These are phyloP conservation scores for Cinara cedri DNA, from an alignment of 2,888 invertebrate species.

Conservation along the genomic window DNA sequence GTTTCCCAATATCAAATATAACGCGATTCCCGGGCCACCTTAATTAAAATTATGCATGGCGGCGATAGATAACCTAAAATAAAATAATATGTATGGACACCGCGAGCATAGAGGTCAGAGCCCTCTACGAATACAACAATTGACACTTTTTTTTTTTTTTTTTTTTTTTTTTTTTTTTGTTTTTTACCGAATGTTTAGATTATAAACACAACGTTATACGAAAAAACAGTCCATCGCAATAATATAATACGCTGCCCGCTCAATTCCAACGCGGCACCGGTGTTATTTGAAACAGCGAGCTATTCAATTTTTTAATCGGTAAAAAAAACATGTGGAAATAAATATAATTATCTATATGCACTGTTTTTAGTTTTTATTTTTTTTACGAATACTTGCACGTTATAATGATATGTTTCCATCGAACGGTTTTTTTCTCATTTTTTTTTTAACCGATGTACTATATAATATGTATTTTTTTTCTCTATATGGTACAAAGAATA, in stretches of 20 bases:
- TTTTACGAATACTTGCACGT: neutral
- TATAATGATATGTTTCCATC: neutral
- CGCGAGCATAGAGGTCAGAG: conserved; percentile 30
- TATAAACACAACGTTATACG: neutral
- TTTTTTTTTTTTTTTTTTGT: conserved; percentile 23
- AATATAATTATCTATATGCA: neutral
- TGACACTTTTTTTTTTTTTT: conserved; percentile 27
- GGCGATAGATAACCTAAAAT: conserved; percentile 13
- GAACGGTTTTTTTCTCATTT: neutral
- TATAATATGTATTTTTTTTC: too few species aligned
- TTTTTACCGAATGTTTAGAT: neutral
- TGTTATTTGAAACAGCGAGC: neutral
- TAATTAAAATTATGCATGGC: conserved; percentile 47
- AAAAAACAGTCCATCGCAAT: neutral
- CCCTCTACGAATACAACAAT: conserved; percentile 26
- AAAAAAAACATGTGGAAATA: neutral
- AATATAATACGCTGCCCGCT: neutral
- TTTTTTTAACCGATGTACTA: too few species aligned
- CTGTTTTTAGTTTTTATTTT: neutral
- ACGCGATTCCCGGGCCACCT: conserved; percentile 21
- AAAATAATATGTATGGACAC: conserved; percentile 12
- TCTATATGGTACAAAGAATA: too few species aligned
- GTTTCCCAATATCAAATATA: conserved; percentile 27
- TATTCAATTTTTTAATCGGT: neutral
- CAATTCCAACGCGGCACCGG: neutral